Evolutionary conservation across 2,888 invertebrate species (phyloP).

Genomic region (Cylloceria caligata): DNA sequence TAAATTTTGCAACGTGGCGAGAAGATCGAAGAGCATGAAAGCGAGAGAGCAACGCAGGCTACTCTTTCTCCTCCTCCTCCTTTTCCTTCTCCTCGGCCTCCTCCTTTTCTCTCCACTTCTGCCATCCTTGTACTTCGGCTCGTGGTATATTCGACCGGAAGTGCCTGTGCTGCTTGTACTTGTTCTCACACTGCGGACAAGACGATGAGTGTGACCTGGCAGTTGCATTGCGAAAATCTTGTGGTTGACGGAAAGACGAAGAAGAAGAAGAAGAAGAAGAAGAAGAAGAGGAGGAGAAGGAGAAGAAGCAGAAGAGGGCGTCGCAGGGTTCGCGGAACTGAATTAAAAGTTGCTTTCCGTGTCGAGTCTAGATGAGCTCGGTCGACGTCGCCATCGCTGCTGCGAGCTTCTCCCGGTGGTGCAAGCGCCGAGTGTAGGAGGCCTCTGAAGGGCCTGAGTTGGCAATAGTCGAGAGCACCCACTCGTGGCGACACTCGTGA

Average conservation of each 20-base stretch:
- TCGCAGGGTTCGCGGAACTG: slow-evolving; percentile 65
- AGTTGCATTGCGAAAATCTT: slow-evolving; percentile 36
- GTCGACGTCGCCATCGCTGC: slow-evolving; percentile 65
- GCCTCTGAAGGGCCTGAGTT: slow-evolving; percentile 83
- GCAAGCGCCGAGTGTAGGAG: slow-evolving; percentile 67
- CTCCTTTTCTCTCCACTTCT: not conserved
- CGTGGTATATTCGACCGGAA: slow-evolving; percentile 21
- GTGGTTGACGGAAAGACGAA: slow-evolving; percentile 28
- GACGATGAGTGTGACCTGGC: slow-evolving; percentile 14
- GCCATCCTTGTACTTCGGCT: slow-evolving; percentile 11
- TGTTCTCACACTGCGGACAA: slow-evolving; percentile 21
- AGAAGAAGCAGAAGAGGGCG: slow-evolving; percentile 50
- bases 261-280: slow-evolving; percentile 30
- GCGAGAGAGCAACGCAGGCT: not conserved
- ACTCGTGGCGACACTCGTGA: slow-evolving; percentile 84
- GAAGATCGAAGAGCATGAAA: slow-evolving; percentile 29
- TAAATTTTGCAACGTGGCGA: slow-evolving; percentile 59
- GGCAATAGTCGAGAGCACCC: slow-evolving; percentile 84
- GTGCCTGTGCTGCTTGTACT: not conserved
- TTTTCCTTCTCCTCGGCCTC: not conserved
- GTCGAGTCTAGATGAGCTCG: slow-evolving; percentile 65
- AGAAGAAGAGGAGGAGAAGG: slow-evolving; percentile 28
- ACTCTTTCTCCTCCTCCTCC: not conserved
- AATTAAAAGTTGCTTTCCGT: slow-evolving; percentile 73
- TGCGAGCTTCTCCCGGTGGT: slow-evolving; percentile 62